phyloP scores from a whole-genome alignment of 2,797 vertebrate genomes.

The Phoeniculus purpureus region DNA sequence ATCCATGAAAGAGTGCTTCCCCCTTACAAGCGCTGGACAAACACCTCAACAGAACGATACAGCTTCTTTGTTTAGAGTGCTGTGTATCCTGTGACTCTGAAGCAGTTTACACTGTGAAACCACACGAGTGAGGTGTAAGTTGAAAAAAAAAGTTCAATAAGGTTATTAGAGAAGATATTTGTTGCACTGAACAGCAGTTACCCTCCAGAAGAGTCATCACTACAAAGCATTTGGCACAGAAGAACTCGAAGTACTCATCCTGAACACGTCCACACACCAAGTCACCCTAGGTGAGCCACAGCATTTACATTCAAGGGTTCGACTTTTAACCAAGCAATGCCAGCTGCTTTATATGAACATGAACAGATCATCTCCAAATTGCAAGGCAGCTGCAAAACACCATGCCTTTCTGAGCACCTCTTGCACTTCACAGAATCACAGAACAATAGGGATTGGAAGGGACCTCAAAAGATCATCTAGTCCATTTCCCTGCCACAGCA shows the following conservation, averaged over 20 bases:
- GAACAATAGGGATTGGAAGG: no score
- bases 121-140: not conserved
- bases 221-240: not conserved
- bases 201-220: not conserved
- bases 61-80: not conserved
- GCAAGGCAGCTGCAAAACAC: not conserved
- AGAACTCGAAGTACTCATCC: not conserved
- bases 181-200: not conserved
- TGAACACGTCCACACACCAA: not conserved
- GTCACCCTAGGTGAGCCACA: not conserved
- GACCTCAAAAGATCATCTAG: no score
- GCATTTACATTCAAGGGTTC: not conserved
- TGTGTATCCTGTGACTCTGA: not conserved
- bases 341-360: not conserved
- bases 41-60: not conserved
- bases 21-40: not conserved
- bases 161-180: not conserved
- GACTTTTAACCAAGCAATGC: fast-evolving
- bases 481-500: no score
- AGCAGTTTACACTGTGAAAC: not conserved
- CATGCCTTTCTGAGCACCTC: not conserved
- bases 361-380: not conserved
- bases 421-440: no score
- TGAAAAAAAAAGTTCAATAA: not conserved
- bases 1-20: not conserved